Conservation (phyloP, 2,113 vertebrate genomes). For the Chloebia gouldiae region DNA sequence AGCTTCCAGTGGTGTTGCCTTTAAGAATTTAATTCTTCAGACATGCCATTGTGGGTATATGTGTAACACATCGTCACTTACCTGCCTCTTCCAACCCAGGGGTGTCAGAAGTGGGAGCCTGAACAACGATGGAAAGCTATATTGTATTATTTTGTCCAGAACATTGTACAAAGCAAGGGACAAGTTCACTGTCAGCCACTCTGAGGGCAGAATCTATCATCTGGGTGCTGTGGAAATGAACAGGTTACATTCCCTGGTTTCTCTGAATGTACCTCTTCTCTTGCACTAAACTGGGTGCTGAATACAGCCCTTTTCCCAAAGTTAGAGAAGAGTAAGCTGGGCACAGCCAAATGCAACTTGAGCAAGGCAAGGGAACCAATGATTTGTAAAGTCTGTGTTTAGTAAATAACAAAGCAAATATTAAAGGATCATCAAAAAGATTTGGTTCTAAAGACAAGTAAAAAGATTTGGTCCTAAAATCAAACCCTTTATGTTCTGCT, state of each 20-base stretch:
- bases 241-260: not conserved
- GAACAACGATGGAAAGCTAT: not conserved
- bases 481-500: not conserved
- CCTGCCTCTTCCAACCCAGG: not conserved
- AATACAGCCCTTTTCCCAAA: not conserved
- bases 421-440: not conserved
- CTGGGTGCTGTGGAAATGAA: not conserved
- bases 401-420: constrained; percentile 54
- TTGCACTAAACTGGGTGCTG: not conserved
- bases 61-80: not conserved
- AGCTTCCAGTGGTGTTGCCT: not conserved
- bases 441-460: constrained; percentile 12
- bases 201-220: not conserved
- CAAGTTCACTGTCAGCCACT: not conserved
- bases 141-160: not conserved
- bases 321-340: not conserved
- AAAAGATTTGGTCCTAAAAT: constrained; percentile 30
- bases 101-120: not conserved
- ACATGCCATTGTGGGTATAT: not conserved
- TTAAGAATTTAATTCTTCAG: not conserved
- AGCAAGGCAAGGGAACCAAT: not conserved
- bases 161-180: not conserved
- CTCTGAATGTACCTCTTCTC: not conserved
- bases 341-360: not conserved
- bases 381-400: constrained; percentile 20